Conservation (phyloP, 2,797 vertebrate genomes). For the Chiroxiphia lanceolata region DNA sequence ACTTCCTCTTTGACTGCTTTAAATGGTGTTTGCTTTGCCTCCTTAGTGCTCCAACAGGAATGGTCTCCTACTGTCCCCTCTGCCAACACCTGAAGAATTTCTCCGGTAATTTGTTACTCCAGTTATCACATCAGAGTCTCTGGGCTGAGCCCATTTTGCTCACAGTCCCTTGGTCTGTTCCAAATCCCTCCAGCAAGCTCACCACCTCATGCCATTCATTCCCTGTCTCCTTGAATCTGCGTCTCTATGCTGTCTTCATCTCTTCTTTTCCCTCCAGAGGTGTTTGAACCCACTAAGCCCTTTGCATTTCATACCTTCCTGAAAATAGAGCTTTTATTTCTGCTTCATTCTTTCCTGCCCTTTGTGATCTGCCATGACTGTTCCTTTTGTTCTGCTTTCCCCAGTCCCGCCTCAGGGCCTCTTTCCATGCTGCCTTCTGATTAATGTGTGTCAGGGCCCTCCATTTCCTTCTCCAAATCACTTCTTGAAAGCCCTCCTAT, state of each 20-base stretch:
- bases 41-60: not conserved
- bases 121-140: not conserved
- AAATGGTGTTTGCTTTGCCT: not conserved
- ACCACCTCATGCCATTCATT: not conserved
- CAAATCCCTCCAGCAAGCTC: not conserved
- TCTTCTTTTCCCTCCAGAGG: conserved; percentile 3
- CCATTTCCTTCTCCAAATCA: conserved; percentile 65
- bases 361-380: conserved; percentile 49
- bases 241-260: not conserved
- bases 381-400: conserved; percentile 50
- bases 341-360: conserved; percentile 10
- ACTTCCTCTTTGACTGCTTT: not conserved
- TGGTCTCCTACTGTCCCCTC: not conserved
- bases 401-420: conserved; percentile 1
- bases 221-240: not conserved
- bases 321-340: conserved; percentile 39
- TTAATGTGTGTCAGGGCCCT: conserved; percentile 65
- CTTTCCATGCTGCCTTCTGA: conserved; percentile 35
- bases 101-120: not conserved
- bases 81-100: not conserved
- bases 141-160: not conserved
- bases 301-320: not conserved
- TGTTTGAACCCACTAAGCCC: conserved; percentile 1
- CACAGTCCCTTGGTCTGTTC: not conserved
- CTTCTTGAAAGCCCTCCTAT: conserved; percentile 43